Base-by-base conservation (phyloP, 2,113 vertebrate genomes). In the Octodon degus region DNA sequence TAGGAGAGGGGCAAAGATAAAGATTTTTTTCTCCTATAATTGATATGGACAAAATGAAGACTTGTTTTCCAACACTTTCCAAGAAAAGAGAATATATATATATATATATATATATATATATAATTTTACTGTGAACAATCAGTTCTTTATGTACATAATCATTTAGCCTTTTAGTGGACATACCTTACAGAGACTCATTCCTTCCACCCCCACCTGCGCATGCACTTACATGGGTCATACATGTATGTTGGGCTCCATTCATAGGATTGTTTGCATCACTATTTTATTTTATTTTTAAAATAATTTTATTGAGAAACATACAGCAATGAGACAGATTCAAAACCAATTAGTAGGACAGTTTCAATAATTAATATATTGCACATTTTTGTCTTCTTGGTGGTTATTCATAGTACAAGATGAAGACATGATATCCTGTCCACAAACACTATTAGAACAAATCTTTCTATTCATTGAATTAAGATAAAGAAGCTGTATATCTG, bases 21-120 rank as follows among this genome's bases (percentile, higher is more conserved):
- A 74, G 55, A 77, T 65, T 4, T 81, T 86, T 90, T 91, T 85
- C n/a, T 93, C 87, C 25, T 92, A 74, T 81, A 92, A 92, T 30
- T 67, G 5, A 0, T 76, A 43, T 91, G 22, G 24, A 40, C 12
- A 76, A 89, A 91, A 89, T 80, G 20, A 53, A 87, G 2, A 85
- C 70, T 63, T 94, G 16, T 65, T 85, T 68, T 91, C 40, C 30
- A 67, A 34, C 34, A 63, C 8, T 86, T 92, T 92, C 88, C 53
- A 88, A 62, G 81, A 72, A 60, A 88, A 58, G 27, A 74, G 13
- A 80, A 93, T 63, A 43, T 43, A 43, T 43, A 43, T 43, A 43
- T 43, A 43, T 43, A 43, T 43, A 43, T 43, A 43, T 43, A 43
- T 43, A 43, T 4, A 43, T 43, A 43, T 67, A 67, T 32, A 67